A percentile compares a stretch with the other conserved stretches of the same genome.
These are phyloP conservation scores for Cuniculus paca DNA, from an alignment of 2,797 vertebrate genomes.

Conservation along the genomic window DNA sequence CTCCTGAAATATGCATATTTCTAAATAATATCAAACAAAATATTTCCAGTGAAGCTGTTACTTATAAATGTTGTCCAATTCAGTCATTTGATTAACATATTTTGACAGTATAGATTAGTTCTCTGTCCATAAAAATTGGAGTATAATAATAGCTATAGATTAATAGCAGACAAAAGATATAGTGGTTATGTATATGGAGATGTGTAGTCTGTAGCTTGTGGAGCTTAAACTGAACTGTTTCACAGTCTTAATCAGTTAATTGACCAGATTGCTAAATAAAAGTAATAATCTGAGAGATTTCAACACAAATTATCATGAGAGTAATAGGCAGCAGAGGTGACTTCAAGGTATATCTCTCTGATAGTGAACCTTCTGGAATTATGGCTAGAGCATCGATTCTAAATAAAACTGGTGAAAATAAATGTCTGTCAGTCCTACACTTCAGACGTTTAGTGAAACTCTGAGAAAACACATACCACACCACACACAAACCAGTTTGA, in stretches of 20 bases:
- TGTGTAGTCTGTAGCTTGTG: neutral
- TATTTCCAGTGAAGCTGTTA: neutral
- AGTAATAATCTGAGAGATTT: slow-evolving; percentile 23
- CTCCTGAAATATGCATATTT: neutral
- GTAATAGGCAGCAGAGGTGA: slow-evolving; percentile 55
- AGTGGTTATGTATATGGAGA: neutral
- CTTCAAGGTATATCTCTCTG: neutral
- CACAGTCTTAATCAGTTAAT: slow-evolving; percentile 24
- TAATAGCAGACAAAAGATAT: neutral
- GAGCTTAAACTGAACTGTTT: slow-evolving; percentile 8
- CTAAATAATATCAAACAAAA: slow-evolving; percentile 33
- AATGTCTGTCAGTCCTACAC: neutral
- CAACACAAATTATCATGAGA: neutral
- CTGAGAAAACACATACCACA: neutral
- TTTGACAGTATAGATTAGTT: neutral
- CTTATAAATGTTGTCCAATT: neutral
- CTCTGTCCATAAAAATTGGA: neutral
- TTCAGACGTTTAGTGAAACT: slow-evolving; percentile 41
- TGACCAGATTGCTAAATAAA: slow-evolving; percentile 66
- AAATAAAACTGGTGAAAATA: slow-evolving; percentile 37
- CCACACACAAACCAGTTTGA: neutral
- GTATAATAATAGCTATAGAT: neutral
- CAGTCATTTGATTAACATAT: neutral
- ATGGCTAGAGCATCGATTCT: neutral
- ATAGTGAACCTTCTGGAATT: neutral